phyloP scores from a whole-genome alignment of 2,113 vertebrate species.

The Xiphophorus couchianus region DNA sequence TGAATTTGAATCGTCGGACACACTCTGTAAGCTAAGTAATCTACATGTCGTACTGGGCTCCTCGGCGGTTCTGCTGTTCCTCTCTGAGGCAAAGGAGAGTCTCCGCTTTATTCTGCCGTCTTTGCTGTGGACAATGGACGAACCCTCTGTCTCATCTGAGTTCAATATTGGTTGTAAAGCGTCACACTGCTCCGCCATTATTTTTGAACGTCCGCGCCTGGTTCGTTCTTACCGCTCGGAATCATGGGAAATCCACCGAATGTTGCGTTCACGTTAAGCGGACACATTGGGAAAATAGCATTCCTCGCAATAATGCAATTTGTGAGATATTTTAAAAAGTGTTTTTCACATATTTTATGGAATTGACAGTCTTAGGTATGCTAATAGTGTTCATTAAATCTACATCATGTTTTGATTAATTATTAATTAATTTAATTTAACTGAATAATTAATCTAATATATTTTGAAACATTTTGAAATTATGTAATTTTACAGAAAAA shows the following conservation, averaged over 20 bases:
- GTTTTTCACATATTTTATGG: too few relatives aligned
- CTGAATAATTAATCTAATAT: too few relatives aligned
- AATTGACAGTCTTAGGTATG: too few relatives aligned
- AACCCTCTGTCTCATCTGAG: neutral
- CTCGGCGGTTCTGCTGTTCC: neutral
- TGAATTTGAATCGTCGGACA: slow-evolving; percentile 23
- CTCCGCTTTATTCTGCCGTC: neutral
- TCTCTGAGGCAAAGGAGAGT: slow-evolving; percentile 23
- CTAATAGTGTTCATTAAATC: too few relatives aligned
- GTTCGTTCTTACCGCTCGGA: slow-evolving; percentile 19
- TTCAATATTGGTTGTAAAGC: slow-evolving; percentile 4
- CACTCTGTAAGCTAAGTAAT: slow-evolving; percentile 19
- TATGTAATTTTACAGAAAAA: too few relatives aligned
- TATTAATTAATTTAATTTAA: too few relatives aligned
- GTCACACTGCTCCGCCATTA: slow-evolving; percentile 39
- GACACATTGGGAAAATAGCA: neutral
- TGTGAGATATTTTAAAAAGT: too few relatives aligned
- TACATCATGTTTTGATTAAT: too few relatives aligned
- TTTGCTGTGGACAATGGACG: accelerated
- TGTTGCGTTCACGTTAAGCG: neutral
- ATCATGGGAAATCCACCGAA: slow-evolving; percentile 60
- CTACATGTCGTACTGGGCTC: neutral
- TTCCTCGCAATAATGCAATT: neutral
- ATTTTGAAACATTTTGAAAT: too few relatives aligned
- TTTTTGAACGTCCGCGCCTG: slow-evolving; percentile 68